Base-by-base conservation (phyloP, 2,888 invertebrate species). In the Brachyopa scutellaris region DNA sequence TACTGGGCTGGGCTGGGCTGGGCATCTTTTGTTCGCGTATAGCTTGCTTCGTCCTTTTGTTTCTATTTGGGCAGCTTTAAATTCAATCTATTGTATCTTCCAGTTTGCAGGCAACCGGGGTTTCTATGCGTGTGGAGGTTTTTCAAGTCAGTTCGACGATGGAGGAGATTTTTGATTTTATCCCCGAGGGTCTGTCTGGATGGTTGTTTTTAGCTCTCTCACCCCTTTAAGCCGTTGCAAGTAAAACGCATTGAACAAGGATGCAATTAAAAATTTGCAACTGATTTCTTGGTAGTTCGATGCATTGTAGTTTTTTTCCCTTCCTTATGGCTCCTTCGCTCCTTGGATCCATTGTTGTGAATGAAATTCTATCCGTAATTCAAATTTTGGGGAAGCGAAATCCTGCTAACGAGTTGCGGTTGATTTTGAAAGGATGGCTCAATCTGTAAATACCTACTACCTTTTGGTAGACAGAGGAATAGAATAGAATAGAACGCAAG, bases 241-340 rank as follows among this genome's bases (percentile, higher is more conserved):
- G 33, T 26, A 29, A 11, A 47, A 15, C 21, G 38, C 23, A 76
- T 61, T 11, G 19, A 77, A 62, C 26, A 57, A 40, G 55, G 31
- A 70, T 57, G 62, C 57, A 72, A 72, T 64, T 69, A 72, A 51
- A 72, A 78, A 42, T 38, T 72, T 78, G 8, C 36, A 72, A 72
- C 64, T 57, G 62, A 64, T 36, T 78, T 33, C 11, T 29, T 36
- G 33, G 9, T 53, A 26, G n/a, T 23, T 45, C 17, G 11, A 17
- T 31, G 2, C 2, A n/a, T n/a, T n/a, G n/a, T n/a, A n/a, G n/a
- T n/a, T n/a, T n/a, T n/a, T n/a, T n/a, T n/a, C n/a, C n/a, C n/a
- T n/a, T n/a, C n/a, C n/a, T n/a, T 23, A 11, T 23, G 2, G n/a
- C 1, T 70, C 21, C 1, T 31, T 31, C 23, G 26, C n/a, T n/a